These are phyloP conservation scores for Galeopsomyia nigrocyanea DNA, from an alignment of 2,888 invertebrate species.

Conservation along the genomic window DNA sequence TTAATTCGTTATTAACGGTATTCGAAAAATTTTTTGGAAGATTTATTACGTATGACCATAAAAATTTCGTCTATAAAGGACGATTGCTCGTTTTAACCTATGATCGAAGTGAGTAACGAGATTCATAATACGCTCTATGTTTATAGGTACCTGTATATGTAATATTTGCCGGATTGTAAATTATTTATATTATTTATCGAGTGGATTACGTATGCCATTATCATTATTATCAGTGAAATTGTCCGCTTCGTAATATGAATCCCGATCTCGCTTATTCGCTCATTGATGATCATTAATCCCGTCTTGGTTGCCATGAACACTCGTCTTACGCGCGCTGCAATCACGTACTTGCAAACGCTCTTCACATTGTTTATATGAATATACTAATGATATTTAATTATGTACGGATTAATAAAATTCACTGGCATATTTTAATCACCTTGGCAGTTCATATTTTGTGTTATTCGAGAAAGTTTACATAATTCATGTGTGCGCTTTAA, in stretches of 20 bases:
- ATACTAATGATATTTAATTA: conserved; percentile 63
- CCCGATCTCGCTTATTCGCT: conserved; percentile 47
- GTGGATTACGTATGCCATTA: conserved; percentile 34
- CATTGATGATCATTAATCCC: conserved; percentile 27
- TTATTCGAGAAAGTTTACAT: conserved; percentile 57
- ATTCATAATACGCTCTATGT: conserved; percentile 44
- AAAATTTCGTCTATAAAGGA: conserved; percentile 40
- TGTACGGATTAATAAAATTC: conserved; percentile 66
- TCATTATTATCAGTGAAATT: conserved; percentile 13
- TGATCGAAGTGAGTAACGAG: conserved; percentile 42
- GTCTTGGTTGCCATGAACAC: conserved; percentile 23
- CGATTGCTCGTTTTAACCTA: conserved; percentile 42
- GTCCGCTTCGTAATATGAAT: conserved; percentile 60
- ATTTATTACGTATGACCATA: conserved; percentile 45
- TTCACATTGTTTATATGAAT: conserved; percentile 51
- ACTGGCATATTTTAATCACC: conserved; percentile 68
- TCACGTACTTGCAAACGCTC: conserved; percentile 21
- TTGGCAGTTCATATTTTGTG: conserved; percentile 67
- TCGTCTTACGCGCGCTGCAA: conserved; percentile 47
- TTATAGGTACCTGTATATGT: conserved; percentile 39
- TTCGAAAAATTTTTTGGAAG: conserved; percentile 13
- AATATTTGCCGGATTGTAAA: conserved; percentile 39
- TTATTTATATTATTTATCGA: conserved; percentile 42
- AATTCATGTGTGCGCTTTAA: conserved; percentile 65
- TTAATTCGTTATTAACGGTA: conserved; percentile 32